Evolutionary conservation across 2,888 invertebrate genomes (phyloP), one percentile per base, ranked within the genome.

Genomic region (Hyles lineata): DNA sequence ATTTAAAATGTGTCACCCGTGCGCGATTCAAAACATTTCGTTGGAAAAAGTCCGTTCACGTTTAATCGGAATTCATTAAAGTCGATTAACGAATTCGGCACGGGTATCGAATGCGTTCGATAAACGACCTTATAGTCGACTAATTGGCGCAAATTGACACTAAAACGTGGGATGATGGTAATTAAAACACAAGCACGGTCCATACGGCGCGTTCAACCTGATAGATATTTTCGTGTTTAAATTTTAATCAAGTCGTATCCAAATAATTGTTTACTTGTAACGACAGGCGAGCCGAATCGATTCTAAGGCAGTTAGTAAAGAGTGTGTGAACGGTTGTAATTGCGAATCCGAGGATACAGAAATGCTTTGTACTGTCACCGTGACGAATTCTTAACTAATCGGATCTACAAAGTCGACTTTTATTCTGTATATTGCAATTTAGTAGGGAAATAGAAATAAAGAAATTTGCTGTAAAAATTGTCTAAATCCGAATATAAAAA

Each of bases 1-100:
- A 93, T 93, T 93, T 92, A 90, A 93, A 94, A 92, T 94, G 92
- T 94, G 92, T 93, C 94, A 94, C 93, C 90, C 86, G 87, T 87
- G 87, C 63, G 85, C 91, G 90, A 94, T 93, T 92, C 92, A 86
- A 89, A 89, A 89, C 90, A 90, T 92, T 91, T 88, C 85, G 79
- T 79, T 77, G 82, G 85, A 90, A 92, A 91, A 91, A 90, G 85
- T 85, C 81, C 77, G 86, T 87, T 88, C 83, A 83, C 85, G 88
- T 87, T 89, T 88, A 86, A 89, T 84, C 83, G 83, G 90, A 90
- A 91, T 93, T 89, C 87, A 90, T 92, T 92, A 87, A 85, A 90
- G 86, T 85, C 88, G 90, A 91, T 91, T 90, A 89, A 85, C 81
- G 89, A 86, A 88, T 90, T 89, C 87, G 86, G 85, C 83, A 85